Percentiles rank a stretch among this genome's conserved stretches.
Conservation (phyloP, 2,113 vertebrate genomes). For the Poecilia latipinna region DNA sequence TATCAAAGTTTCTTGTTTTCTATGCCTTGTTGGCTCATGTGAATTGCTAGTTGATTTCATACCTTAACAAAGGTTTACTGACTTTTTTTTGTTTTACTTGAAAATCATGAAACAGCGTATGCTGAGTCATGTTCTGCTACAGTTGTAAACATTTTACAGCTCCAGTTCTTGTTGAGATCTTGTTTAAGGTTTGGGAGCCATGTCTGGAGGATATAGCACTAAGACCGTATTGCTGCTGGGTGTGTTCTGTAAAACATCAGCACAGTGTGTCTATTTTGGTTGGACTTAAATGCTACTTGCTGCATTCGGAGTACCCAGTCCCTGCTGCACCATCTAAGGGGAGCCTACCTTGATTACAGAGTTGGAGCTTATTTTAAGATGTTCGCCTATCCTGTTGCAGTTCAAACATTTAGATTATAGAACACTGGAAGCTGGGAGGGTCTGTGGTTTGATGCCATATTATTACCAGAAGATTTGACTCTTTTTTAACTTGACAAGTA, state of each 20-base stretch:
- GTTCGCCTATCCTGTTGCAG: conserved; percentile 1
- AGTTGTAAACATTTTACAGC: too few relatives aligned
- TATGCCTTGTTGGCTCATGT: too few relatives aligned
- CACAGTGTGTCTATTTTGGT: conserved; percentile 44
- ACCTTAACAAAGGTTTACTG: too few relatives aligned
- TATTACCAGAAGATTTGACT: conserved; percentile 33
- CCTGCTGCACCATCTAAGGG: not conserved
- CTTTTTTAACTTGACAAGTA: not conserved
- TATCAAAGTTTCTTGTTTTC: too few relatives aligned
- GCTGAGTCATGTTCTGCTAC: too few relatives aligned
- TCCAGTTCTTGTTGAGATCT: too few relatives aligned
- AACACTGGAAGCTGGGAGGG: conserved; percentile 38
- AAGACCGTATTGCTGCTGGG: conserved; percentile 24
- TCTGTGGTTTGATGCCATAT: conserved; percentile 39
- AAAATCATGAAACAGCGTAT: too few relatives aligned
- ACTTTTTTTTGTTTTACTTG: too few relatives aligned
- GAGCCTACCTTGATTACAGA: conserved; percentile 57
- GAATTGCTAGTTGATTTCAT: too few relatives aligned
- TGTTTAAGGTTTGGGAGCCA: not conserved
- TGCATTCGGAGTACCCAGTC: not conserved
- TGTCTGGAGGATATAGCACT: not conserved
- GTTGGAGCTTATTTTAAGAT: conserved; percentile 48
- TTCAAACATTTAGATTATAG: conserved; percentile 59
- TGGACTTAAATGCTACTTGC: conserved; percentile 44
- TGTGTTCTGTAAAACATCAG: conserved; percentile 8